Conservation (phyloP, 2,797 vertebrate species). For the Pangasius mekongensis region DNA sequence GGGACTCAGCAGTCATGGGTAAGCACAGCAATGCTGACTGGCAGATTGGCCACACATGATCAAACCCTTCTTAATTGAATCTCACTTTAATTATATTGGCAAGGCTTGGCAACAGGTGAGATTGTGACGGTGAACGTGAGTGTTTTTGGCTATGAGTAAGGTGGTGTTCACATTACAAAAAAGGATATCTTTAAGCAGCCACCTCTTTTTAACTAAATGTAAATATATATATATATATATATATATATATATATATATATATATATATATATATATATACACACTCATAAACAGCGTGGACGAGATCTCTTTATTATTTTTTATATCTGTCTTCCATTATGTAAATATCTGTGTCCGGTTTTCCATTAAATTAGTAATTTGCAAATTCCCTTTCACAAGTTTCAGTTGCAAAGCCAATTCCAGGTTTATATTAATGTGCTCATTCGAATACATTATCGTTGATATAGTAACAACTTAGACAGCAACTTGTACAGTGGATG, state of each 20-base stretch:
- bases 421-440: neutral
- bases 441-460: neutral
- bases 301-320: neutral
- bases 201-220: neutral
- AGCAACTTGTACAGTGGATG: neutral
- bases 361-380: neutral
- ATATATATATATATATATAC: neutral
- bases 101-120: slow-evolving; percentile 7
- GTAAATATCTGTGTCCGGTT: neutral
- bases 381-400: neutral
- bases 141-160: neutral
- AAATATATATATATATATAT: neutral
- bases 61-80: slow-evolving; percentile 22
- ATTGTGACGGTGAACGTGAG: neutral
- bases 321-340: neutral
- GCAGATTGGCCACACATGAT: slow-evolving; percentile 22
- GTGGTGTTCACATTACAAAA: neutral
- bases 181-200: neutral
- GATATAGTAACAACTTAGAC: neutral
- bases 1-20: neutral
- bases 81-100: slow-evolving; percentile 23
- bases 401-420: neutral
- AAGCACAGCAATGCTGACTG: slow-evolving; percentile 19
- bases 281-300: neutral
- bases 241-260: neutral